Evolutionary conservation across 2,113 vertebrate species (phyloP), one percentile per base, ranked within the genome.

Genomic region (Chionodraco myersi): DNA sequence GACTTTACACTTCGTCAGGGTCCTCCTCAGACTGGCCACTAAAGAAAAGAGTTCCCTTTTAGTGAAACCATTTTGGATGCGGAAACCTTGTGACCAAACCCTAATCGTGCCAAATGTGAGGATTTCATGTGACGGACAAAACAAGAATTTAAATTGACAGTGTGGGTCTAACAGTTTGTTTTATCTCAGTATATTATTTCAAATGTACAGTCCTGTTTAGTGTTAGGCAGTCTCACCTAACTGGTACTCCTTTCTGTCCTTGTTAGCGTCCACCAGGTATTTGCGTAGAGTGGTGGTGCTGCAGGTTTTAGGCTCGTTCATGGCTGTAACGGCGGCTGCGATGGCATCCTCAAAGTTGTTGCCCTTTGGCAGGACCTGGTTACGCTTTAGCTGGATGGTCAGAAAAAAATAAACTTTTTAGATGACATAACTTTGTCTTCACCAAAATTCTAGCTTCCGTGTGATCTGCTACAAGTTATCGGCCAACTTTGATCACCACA

Each of bases 221-320:
- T 13, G 13, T 45, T 65, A 6, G 2, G 3, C 10, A 23, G 58
- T 63, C 93, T 94, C 93, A 99, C 98, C 96, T 79, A 98, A 91
- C 13, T 96, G 95, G 85, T 96, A 95, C 82, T 96, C 96, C 91
- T 96, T 98, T 80, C 93, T 93, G 77, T 97, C 97, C 78, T 98
- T 97, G 93, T 98, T 95, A 87, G 96, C 95, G 80, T 98, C 97
- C 85, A 98, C 67, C 59, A 99, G 93, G 83, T 97, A 97, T 87
- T 94, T 98, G 93, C 97, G 97, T 87, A 99, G 95, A 0, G 96
- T 96, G 41, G 96, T 97, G 86, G 96, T 98, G 86, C 98, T 99
- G 91, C 97, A 99, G 83, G 97, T 98, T 93, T 99, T 99, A 74
- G 98, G 98, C 90, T 99, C 98, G 0, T 99, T 99, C 98, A 99